phyloP scores from a whole-genome alignment of 2,797 vertebrate species.

The Gymnopithys bicolor region DNA sequence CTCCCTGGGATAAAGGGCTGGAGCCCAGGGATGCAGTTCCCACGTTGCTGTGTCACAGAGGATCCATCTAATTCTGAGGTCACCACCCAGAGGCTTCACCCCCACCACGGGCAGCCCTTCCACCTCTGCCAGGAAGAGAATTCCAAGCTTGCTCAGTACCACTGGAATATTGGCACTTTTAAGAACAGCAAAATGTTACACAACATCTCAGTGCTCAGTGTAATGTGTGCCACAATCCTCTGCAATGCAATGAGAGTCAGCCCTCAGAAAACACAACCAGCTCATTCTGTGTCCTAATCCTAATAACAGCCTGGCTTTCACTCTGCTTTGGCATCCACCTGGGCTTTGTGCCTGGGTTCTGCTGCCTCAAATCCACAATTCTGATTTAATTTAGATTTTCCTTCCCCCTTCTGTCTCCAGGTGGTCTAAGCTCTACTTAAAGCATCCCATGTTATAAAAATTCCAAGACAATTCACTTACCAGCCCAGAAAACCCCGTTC shows the following conservation, averaged over 20 bases:
- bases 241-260: background rate
- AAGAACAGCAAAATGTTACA: background rate
- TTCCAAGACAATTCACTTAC: conserved; percentile 48
- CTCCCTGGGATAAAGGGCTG: background rate
- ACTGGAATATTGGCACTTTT: background rate
- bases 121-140: background rate
- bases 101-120: background rate
- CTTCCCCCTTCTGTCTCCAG: background rate
- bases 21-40: background rate
- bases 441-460: conserved; percentile 8
- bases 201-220: background rate
- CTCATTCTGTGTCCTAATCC: background rate
- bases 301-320: background rate
- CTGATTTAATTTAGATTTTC: background rate
- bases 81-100: background rate
- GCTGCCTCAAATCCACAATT: background rate
- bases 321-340: background rate
- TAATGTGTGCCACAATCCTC: background rate
- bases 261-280: background rate
- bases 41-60: background rate
- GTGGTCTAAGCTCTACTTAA: background rate
- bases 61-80: background rate
- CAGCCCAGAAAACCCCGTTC: background rate
- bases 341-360: background rate
- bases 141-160: background rate